phyloP scores from a whole-genome alignment of 2,113 vertebrate genomes.

The Guaruba guarouba region DNA sequence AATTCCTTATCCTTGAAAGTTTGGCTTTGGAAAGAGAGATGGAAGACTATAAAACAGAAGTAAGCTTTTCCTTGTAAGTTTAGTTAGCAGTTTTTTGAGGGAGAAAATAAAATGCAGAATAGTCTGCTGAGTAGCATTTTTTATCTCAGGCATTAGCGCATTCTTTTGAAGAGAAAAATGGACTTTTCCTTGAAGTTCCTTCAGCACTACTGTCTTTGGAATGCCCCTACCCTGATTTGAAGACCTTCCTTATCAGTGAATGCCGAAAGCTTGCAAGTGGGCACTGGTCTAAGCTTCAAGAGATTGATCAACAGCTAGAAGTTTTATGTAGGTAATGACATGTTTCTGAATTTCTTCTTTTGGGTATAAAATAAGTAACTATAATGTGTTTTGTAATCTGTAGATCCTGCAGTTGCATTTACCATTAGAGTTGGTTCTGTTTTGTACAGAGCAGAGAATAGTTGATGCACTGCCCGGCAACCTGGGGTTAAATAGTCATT shows the following conservation, averaged over 20 bases:
- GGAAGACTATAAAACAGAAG: slow-evolving; percentile 69
- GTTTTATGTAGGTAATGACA: slow-evolving; percentile 76
- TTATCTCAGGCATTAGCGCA: slow-evolving; percentile 25
- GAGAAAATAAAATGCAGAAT: not conserved
- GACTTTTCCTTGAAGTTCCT: slow-evolving; percentile 70
- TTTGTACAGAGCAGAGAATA: not conserved
- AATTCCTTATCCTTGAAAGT: slow-evolving; percentile 76
- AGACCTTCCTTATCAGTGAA: slow-evolving; percentile 75
- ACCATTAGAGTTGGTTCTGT: fast-evolving
- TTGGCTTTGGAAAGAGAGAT: slow-evolving; percentile 77
- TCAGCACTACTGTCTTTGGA: slow-evolving; percentile 77
- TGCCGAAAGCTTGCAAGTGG: slow-evolving; percentile 78
- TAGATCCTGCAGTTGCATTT: not conserved
- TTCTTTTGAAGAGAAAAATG: slow-evolving; percentile 54
- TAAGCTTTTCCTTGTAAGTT: slow-evolving; percentile 57
- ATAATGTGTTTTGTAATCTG: not conserved
- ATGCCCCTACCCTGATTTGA: slow-evolving; percentile 84
- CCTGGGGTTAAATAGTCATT: not conserved
- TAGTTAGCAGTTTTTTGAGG: not conserved
- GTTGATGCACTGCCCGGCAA: not conserved
- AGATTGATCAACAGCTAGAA: slow-evolving; percentile 71
- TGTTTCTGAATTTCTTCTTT: not conserved
- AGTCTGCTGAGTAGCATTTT: not conserved
- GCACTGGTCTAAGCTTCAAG: slow-evolving; percentile 75
- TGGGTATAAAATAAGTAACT: not conserved